Base-by-base conservation (phyloP, 1,140 invertebrate species). In the Zeugodacus cucurbitae region DNA sequence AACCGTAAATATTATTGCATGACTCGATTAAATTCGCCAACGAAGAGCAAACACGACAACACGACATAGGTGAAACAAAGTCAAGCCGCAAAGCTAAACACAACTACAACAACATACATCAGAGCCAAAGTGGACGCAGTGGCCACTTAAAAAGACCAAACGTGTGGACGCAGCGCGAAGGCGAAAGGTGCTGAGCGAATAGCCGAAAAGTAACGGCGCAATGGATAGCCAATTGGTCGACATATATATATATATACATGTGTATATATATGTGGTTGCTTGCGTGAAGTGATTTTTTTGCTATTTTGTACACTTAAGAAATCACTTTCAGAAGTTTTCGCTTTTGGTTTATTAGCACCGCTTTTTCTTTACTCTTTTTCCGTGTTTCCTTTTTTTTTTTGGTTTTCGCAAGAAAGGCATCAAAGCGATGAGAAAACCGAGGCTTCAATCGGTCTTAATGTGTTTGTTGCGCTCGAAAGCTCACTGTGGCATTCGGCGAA, bases 1-100 rank as follows among this genome's bases (percentile, higher is more conserved):
- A 89, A 92, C 91, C 91, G 91, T 92, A 92, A 92, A 92, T 91
- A 92, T 92, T 92, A 91, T 92, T 91, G 91, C 91, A 91, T 91
- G 91, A 92, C 91, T 92, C 91, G 91, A 92, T 92, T 92, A 91
- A 92, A 92, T 92, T 91, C 91, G 91, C 91, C n/a, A 48, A 10
- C 74, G 8, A 48, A 82, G 41, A 91, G 92, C 90, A 91, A 92
- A 91, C 89, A 88, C 64, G 37, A 48, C 87, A 20, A 64, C 32
- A 87, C 22, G 86, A 26, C 74, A 82, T 29, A 48, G 41, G 41
- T 48, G 74, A 82, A 82, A 41, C 34, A 64, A 41, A 87, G 34
- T 67, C 57, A 44, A 17, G 29, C 17, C 54, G 54, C 58, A 86
- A 59, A 58, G 22, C 22, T 62, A 62, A n/a, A 62, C 22, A 62